Base-by-base conservation (phyloP, 2,888 invertebrate genomes). In the Myopa tessellatipennis region DNA sequence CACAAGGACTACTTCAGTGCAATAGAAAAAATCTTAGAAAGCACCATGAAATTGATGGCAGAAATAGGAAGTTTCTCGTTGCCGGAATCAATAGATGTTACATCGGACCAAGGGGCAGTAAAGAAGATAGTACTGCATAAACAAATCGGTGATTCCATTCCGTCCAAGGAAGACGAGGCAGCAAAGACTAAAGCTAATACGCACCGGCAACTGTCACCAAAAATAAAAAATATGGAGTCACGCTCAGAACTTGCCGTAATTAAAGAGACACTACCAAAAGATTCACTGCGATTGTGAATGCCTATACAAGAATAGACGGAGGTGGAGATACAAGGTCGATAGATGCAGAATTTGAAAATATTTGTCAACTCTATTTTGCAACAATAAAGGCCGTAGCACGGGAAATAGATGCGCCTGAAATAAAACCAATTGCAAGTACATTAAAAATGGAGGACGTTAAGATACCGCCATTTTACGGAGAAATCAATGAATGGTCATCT, bases 201-300 rank as follows among this genome's bases (percentile, higher is more conserved):
- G 16, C 45, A 68, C 8, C 10, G n/a, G n/a, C 45, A 45, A 40
- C 16, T 68, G 5, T n/a, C 18, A 14, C 3, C n/a, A 45, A 68
- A 68, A 68, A 68, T 68, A n/a, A n/a, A n/a, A 38, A 68, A n/a
- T 16, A 68, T 68, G 40, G 18, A 68, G 68, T 68, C 68, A 68
- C n/a, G 3, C 4, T 40, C 68, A 38, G 68, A 68, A 38, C 7
- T 68, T 45, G 40, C 40, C 16, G 16, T 68, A 8, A 14, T 40
- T 4, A 68, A 68, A 18, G 16, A 68, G n/a, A 68, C 8, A 45
- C 16, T 40, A 26, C 1, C 26, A 26, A 26, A 26, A 26, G 2
- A 26, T 26, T 26, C 26, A 26, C 26, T 1, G 26, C 1, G 26
- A 26, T 26, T 26, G 26, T 1, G 26, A 26, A 26, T 2, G 26